Percentiles rank a stretch among this genome's conserved stretches.
phyloP scores from a whole-genome alignment of 2,888 invertebrate species.

The Eupsilia transversa region DNA sequence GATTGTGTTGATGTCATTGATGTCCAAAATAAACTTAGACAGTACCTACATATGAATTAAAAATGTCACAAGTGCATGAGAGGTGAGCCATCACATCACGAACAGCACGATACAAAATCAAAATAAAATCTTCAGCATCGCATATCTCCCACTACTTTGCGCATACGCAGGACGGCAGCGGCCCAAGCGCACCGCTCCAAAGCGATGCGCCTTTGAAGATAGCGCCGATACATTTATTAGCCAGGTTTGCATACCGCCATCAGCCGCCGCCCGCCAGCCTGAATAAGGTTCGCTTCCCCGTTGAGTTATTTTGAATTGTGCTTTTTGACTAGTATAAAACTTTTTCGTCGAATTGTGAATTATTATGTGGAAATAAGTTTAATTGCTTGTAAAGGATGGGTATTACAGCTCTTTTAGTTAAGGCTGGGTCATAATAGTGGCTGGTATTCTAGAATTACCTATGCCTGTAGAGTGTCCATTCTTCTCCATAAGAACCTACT shows the following conservation, averaged over 20 bases:
- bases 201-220: slow-evolving; percentile 89
- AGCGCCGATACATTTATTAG: slow-evolving; percentile 89
- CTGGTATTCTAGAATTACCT: background rate
- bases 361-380: slow-evolving; percentile 31
- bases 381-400: slow-evolving; percentile 46
- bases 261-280: slow-evolving; percentile 63
- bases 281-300: slow-evolving; percentile 63
- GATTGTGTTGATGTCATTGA: no score
- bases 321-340: slow-evolving; percentile 56
- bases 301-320: slow-evolving; percentile 67
- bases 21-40: no score
- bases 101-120: background rate
- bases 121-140: slow-evolving; percentile 35
- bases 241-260: slow-evolving; percentile 80
- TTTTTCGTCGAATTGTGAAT: slow-evolving; percentile 49
- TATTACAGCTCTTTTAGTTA: background rate
- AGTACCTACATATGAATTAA: no score
- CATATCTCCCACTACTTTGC: slow-evolving; percentile 69
- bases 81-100: background rate
- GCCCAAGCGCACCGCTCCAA: slow-evolving; percentile 77
- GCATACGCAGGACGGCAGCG: slow-evolving; percentile 78
- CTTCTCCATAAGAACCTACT: no score
- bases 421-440: no score
- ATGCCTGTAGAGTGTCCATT: background rate
- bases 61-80: no score